Evolutionary conservation across 2,113 vertebrate genomes (phyloP), one percentile per base, ranked within the genome.

Genomic region (Sinosuthora webbiana): DNA sequence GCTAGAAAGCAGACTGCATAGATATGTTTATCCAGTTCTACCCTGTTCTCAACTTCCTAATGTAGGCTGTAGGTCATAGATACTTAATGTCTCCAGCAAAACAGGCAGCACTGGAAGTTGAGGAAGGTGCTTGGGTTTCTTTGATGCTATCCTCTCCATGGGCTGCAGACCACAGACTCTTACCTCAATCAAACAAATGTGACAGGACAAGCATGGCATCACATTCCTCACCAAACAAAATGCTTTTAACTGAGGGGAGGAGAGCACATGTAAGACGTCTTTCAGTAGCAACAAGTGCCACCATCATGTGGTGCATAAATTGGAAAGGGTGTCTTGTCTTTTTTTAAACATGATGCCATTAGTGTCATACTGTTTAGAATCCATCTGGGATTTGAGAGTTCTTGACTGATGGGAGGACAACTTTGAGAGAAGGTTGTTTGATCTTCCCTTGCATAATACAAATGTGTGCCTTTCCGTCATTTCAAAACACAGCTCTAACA

Each of bases 31-130:
- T 37, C 22, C 44, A 62, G 12, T 28, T 68, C 33, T 28, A 62
- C 11, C 10, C 10, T 25, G 12, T 50, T 64, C 16, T 73, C 27
- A 85, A 1, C 11, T 24, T 45, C 21, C 21, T 22, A 28, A 11
- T 13, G 57, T 23, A 64, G 30, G 13, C 41, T 1, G 0, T 15
- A 52, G 8, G 8, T 44, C 1, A 0, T 6, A 21, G 30, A 18
- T 23, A 69, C 8, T 19, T 17, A 65, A 49, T 10, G 44, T 13
- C 23, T 69, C 12, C 37, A 86, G 24, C 4, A 68, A 47, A 85
- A 17, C 4, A 71, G 27, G 39, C 23, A 45, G 5, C 25, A 14
- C 16, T 25, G n/a, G 37, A 4, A 3, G 5, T 39, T 59, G 74
- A 67, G 17, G 4, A 5, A 45, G 20, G 56, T 44, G 4, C 5